Base-by-base conservation (phyloP, 2,888 invertebrate species). In the Brachyptera putata region DNA sequence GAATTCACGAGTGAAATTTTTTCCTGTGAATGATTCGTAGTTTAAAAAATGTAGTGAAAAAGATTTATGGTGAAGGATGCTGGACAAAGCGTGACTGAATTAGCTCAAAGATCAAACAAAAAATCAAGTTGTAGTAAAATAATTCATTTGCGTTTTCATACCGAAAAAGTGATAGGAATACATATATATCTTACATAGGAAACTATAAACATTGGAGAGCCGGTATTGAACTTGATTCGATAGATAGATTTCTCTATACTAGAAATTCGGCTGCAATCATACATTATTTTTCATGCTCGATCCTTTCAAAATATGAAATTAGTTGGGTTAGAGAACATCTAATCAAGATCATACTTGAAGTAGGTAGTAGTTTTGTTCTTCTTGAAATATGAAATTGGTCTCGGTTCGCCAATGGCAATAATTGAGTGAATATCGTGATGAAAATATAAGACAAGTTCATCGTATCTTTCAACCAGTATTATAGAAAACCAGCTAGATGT, bases 301-400 rank as follows among this genome's bases (percentile, higher is more conserved):
- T 46, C 22, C 21, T 46, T 46, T 18, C 46, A 46, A 46, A 46
- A 46, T 46, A 46, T 46, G 21, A 21, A 16, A 43, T 43, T 43
- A 21, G 46, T 46, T 30, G 7, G 11, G 7, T 11, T 30, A 11
- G 30, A 7, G 30, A 30, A 30, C 30, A 30, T 30, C 30, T 30
- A 30, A 30, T 30, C 30, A 30, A 30, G 30, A 30, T 30, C 11
- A 30, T 30, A 30, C n/a, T n/a, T n/a, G 11, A 30, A 30, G 30
- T 30, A 30, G 30, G 30, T 30, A 30, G 30, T 7, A 30, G 30
- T 30, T n/a, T n/a, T n/a, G n/a, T n/a, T 30, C 30, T 30, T 30
- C 30, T 30, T n/a, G n/a, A n/a, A n/a, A 30, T 11, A 30, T 30
- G 7, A 30, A 30, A 30, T 30, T 30, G 30, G 30, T 30, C 11